phyloP scores from a whole-genome alignment of 2,888 invertebrate species.

The Philaethria dido region DNA sequence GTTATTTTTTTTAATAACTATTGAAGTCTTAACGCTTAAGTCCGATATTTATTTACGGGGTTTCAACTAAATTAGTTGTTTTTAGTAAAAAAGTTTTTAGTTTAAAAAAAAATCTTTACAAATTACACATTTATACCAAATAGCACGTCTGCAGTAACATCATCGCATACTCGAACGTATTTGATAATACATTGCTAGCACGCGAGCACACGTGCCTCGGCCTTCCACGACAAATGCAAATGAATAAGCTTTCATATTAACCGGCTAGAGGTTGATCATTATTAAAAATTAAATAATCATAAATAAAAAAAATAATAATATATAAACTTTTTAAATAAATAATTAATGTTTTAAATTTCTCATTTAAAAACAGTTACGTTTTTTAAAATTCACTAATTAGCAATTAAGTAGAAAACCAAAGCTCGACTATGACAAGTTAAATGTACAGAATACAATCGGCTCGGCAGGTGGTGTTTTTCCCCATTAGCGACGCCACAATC shows the following conservation, averaged over 20 bases:
- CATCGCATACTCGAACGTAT: slow-evolving; percentile 54
- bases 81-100: too few species aligned
- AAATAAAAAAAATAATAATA: not conserved
- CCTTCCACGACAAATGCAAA: slow-evolving; percentile 79
- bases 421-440: slow-evolving; percentile 20
- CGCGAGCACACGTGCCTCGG: slow-evolving; percentile 73
- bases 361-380: accelerated
- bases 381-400: not conserved
- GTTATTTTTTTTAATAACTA: too few species aligned
- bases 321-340: not conserved
- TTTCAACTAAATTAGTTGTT: too few species aligned
- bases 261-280: slow-evolving; percentile 60
- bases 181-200: slow-evolving; percentile 71
- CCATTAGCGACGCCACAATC: slow-evolving; percentile 35
- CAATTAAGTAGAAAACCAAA: slow-evolving; percentile 11
- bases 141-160: slow-evolving; percentile 46
- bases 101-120: too few species aligned
- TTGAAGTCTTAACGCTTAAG: too few species aligned
- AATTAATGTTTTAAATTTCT: not conserved
- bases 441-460: slow-evolving; percentile 17
- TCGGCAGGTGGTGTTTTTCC: slow-evolving; percentile 33
- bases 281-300: not conserved
- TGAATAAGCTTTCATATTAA: slow-evolving; percentile 75
- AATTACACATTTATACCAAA: slow-evolving; percentile 39
- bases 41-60: too few species aligned